Base-by-base conservation (phyloP, 2,113 vertebrate genomes). In the Chaetura pelagica region DNA sequence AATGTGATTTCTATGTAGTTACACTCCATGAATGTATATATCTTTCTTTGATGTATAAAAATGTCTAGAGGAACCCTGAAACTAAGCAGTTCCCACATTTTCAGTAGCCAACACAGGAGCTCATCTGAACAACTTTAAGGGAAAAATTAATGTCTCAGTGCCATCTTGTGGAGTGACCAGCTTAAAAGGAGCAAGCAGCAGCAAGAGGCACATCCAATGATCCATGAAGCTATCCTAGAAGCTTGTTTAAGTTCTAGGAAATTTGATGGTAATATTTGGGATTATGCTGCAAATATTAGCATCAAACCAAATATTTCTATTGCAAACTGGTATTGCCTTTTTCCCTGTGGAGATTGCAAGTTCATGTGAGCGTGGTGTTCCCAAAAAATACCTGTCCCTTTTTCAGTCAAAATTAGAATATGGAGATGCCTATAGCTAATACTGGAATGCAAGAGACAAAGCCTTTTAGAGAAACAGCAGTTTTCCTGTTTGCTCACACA, bases 131-230 rank as follows among this genome's bases (percentile, higher is more conserved):
- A 27, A 1, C 49, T 96, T 22, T 12, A 76, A 79, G 21, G 20
- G 8, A 90, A n/a, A 69, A 92, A 86, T 57, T 76, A 86, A 83
- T 86, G 51, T 72, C 51, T 83, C 79, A 86, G 78, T 96, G 95
- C 92, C 96, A 94, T 85, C 95, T 96, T 92, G 88, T 91, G 92
- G 93, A 91, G 59, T 1, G 2, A 63, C 6, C 8, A 27, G 15
- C 68, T 29, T 26, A 44, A 71, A 71, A 72, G 52, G 35, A 14
- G 68, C 26, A 68, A 67, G 23, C 18, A 71, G 34, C 1, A 14
- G 40, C 23, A 61, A 75, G 48, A 66, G 22, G 57, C 15, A 6
- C 3, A 30, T 38, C 12, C 35, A 67, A 58, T 57, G 51, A 34
- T 44, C 19, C 8, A 7, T 23, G 20, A 35, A 35, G 32, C 21